phyloP scores from a whole-genome alignment of 2,888 invertebrate genomes.

The Hyposoter dolosus region DNA sequence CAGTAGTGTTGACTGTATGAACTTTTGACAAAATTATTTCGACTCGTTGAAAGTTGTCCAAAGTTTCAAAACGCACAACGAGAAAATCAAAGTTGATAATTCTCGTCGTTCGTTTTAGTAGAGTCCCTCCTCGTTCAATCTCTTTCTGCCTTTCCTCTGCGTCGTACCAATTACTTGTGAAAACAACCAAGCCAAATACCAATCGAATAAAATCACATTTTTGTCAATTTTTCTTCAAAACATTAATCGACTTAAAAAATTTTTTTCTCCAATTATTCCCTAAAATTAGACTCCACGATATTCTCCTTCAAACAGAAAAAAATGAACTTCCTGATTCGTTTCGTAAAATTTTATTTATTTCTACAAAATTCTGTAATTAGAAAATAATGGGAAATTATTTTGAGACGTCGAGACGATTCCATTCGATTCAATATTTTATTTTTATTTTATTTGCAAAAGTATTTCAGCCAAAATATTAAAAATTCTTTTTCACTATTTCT shows the following conservation, averaged over 20 bases:
- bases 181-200: slow-evolving; percentile 52
- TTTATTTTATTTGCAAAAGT: neutral
- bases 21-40: slow-evolving; percentile 16
- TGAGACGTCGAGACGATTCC: neutral
- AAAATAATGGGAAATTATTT: neutral
- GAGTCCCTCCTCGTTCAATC: neutral
- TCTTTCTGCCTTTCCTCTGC: neutral
- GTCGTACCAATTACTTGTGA: slow-evolving; percentile 49
- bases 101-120: slow-evolving; percentile 19
- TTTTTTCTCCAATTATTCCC: neutral
- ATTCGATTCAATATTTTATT: neutral
- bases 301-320: neutral
- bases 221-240: neutral
- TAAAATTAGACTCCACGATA: neutral
- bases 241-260: neutral
- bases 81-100: slow-evolving; percentile 23
- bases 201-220: neutral
- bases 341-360: neutral
- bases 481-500: neutral
- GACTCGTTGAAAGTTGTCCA: neutral
- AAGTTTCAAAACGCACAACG: slow-evolving; percentile 15
- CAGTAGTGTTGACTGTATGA: neutral
- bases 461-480: neutral
- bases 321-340: no score
- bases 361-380: neutral